Evolutionary conservation across 2,888 invertebrate species (phyloP), one percentile per base, ranked within the genome.

Genomic region (Lamellibrachia columna): DNA sequence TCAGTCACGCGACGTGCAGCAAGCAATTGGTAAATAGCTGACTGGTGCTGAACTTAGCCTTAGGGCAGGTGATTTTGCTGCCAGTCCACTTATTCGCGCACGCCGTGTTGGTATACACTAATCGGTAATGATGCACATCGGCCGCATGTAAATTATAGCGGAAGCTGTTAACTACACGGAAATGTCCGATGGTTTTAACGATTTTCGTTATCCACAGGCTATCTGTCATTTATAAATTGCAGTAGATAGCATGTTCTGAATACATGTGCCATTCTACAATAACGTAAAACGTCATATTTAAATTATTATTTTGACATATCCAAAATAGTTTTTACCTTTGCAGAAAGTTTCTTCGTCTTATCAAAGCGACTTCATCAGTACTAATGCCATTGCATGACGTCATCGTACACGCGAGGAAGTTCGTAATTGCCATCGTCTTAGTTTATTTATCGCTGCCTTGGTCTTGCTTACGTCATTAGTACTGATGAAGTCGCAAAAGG

Each of bases 151-250:
- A 75, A 75, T 75, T 22, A 75, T n/a, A 22, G 22, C 75, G 75
- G 75, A 75, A 75, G n/a, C n/a, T 75, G 75, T 75, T 75, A 75
- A 6, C 75, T 22, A 6, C 75, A n/a, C 75, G 22, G 22, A 75
- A 22, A 22, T 75, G 22, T 75, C 75, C 75, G 75, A n/a, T n/a
- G 15, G 75, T 75, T 75, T 75, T 75, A 75, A 75, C 22, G 75
- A 75, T 75, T 75, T 75, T 75, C 75, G 75, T 75, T 75, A 75
- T 75, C n/a, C 75, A 75, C n/a, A 75, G 75, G 75, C 22, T 22
- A 75, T 75, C 75, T 75, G 22, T 75, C 75, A 75, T 75, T 75
- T 15, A 75, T 75, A 75, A 75, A 75, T 22, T 75, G 22, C 75
- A 75, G 75, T 75, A 15, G 22, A 75, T 22, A 9, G 22, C 6